Conservation (phyloP, 1,140 invertebrate species). For the Asobara japonica region DNA sequence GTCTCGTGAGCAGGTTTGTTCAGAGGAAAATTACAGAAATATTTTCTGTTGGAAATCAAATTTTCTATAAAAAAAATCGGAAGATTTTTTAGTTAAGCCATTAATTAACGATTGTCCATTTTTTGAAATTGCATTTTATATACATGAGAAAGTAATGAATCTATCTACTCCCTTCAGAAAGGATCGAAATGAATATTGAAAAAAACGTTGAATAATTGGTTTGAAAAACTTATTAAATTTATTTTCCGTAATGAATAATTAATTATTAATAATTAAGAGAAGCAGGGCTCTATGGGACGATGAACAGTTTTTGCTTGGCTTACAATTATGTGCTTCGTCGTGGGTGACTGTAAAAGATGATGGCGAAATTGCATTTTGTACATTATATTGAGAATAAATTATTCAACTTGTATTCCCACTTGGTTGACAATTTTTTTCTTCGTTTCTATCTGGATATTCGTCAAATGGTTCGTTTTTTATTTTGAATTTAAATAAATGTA, state of each 20-base stretch:
- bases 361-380: slow-evolving; percentile 20
- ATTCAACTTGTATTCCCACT: neutral
- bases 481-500: slow-evolving; percentile 47
- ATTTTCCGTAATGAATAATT: neutral
- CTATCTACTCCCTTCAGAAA: no score
- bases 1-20: no score
- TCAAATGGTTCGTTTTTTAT: neutral
- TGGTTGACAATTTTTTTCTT: neutral
- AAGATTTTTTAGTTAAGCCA: no score
- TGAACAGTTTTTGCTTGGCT: neutral
- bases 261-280: neutral
- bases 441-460: neutral
- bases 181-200: neutral
- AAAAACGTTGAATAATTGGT: neutral
- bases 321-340: slow-evolving; percentile 10
- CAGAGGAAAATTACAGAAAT: no score
- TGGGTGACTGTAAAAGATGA: slow-evolving; percentile 41
- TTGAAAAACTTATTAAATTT: slow-evolving; percentile 5
- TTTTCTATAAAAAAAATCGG: no score
- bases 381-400: slow-evolving; percentile 1
- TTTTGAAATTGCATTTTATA: no score
- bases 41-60: no score
- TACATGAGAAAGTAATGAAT: no score
- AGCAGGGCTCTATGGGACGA: neutral
- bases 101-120: no score